These are phyloP conservation scores for Bombylius discolor DNA, from an alignment of 2,888 invertebrate genomes.

Conservation along the genomic window DNA sequence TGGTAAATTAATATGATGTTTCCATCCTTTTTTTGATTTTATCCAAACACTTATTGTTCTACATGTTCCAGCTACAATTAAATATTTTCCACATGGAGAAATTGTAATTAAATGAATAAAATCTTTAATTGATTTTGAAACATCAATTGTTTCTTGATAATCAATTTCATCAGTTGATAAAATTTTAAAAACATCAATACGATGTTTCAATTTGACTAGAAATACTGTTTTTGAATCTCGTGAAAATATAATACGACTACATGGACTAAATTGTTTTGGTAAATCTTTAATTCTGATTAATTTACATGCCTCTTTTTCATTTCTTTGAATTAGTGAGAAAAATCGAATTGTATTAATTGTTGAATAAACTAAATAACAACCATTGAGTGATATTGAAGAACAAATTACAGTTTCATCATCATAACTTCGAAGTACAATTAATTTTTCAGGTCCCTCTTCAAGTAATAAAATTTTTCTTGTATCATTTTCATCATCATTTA, in stretches of 20 bases:
- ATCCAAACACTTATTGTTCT: constrained; percentile 56
- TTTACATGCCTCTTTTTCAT: constrained; percentile 17
- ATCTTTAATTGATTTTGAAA: constrained; percentile 38
- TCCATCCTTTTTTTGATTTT: constrained; percentile 30
- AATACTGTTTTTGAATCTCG: constrained; percentile 34
- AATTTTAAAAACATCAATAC: constrained; percentile 35
- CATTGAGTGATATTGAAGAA: constrained; percentile 55
- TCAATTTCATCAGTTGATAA: constrained; percentile 26
- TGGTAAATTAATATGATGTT: constrained; percentile 50
- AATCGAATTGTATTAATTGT: constrained; percentile 52
- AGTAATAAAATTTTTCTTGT: constrained; percentile 15
- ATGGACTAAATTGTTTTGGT: constrained; percentile 28
- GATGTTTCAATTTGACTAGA: constrained; percentile 32
- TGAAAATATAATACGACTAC: constrained; percentile 35
- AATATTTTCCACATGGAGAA: constrained; percentile 45
- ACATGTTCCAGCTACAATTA: constrained; percentile 53
- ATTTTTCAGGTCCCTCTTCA: constrained; percentile 46
- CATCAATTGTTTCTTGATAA: constrained; percentile 30
- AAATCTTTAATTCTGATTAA: constrained; percentile 31
- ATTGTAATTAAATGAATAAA: constrained; percentile 41
- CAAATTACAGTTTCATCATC: constrained; percentile 54
- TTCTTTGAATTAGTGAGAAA: constrained; percentile 26
- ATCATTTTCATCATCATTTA: constrained; percentile 16
- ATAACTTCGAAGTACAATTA: constrained; percentile 54
- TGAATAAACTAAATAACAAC: constrained; percentile 61